Evolutionary conservation across 2,113 vertebrate genomes (phyloP).

Genomic region (Jacana jacana): DNA sequence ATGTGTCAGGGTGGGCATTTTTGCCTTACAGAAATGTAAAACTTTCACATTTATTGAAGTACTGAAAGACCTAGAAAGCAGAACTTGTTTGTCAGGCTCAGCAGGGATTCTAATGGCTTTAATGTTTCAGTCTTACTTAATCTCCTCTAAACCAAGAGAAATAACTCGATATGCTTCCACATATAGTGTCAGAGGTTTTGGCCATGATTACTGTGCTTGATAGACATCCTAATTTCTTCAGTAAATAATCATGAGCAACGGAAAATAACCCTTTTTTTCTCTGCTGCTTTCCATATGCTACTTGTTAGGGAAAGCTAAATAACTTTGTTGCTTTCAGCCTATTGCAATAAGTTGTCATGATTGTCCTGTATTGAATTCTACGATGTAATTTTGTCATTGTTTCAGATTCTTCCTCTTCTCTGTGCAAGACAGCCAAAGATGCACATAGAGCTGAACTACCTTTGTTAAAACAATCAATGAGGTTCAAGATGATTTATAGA

Average conservation of each 20-base stretch:
- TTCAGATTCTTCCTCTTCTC: background rate
- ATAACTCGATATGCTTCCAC: background rate
- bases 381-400: background rate
- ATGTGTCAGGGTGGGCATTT: background rate
- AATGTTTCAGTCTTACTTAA: background rate
- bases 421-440: background rate
- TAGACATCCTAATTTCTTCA: background rate
- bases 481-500: constrained; percentile 49
- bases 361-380: background rate
- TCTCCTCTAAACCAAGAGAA: background rate
- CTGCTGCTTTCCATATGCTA: background rate
- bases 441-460: background rate
- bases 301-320: background rate
- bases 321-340: background rate
- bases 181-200: background rate
- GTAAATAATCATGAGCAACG: background rate
- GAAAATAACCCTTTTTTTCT: background rate
- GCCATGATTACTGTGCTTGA: background rate
- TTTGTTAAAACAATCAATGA: constrained; percentile 33
- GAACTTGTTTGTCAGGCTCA: background rate
- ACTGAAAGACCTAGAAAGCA: background rate
- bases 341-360: background rate
- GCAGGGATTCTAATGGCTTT: background rate
- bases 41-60: background rate
- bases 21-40: background rate